Conservation (phyloP, 37 sponge, comb jelly and placozoan genomes). For the Ephydatia muelleri region DNA sequence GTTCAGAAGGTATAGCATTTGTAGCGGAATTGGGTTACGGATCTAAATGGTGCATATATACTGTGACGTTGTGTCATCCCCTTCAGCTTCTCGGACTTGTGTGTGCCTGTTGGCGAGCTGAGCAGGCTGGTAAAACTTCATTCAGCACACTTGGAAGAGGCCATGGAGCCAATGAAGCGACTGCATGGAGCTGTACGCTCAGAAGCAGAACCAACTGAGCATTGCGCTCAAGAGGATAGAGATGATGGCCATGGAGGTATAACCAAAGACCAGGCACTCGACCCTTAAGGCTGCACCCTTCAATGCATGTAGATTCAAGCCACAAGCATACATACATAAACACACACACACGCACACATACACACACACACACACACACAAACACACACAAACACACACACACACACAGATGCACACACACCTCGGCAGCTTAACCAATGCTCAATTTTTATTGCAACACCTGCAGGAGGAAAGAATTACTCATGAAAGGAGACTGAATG, state of each 20-base stretch:
- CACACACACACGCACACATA: background rate
- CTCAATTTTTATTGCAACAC: background rate
- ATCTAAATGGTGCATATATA: background rate
- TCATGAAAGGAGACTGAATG: slow-evolving; percentile 47
- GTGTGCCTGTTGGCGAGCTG: slow-evolving; percentile 64
- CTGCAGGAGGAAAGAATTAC: slow-evolving; percentile 62
- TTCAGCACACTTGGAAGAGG: slow-evolving; percentile 76
- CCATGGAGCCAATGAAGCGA: slow-evolving; percentile 54
- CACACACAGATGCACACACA: background rate
- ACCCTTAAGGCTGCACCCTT: background rate
- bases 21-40: background rate
- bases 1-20: slow-evolving; percentile 52
- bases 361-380: background rate
- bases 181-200: slow-evolving; percentile 59
- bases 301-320: too few species aligned
- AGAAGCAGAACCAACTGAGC: slow-evolving; percentile 66
- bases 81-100: slow-evolving; percentile 65
- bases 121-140: slow-evolving; percentile 57
- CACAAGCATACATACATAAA: background rate
- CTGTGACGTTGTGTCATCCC: background rate
- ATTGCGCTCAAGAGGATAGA: slow-evolving; percentile 79
- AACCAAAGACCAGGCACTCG: background rate
- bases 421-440: background rate
- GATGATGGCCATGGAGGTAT: slow-evolving; percentile 68
- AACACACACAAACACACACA: background rate